These are phyloP conservation scores for Asobara japonica DNA, from an alignment of 1,140 invertebrate genomes.

Conservation along the genomic window DNA sequence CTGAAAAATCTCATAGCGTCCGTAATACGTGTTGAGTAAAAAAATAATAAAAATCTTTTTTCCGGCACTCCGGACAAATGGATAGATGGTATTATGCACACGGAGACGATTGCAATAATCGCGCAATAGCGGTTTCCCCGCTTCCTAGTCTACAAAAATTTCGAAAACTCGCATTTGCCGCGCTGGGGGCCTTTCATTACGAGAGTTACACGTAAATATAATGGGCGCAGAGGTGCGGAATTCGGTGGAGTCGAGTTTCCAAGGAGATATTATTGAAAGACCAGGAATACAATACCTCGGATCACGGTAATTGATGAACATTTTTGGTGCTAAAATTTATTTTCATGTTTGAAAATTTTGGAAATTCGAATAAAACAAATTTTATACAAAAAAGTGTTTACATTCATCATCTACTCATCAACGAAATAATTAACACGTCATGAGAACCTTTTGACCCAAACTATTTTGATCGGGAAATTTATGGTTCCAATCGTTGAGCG, in stretches of 20 bases:
- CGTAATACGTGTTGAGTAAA: neutral
- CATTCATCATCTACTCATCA: too few species aligned
- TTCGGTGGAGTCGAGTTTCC: slow-evolving; percentile 22
- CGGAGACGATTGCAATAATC: slow-evolving; percentile 31
- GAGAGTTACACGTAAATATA: slow-evolving; percentile 31
- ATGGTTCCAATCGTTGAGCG: too few species aligned
- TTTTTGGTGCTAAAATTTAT: too few species aligned
- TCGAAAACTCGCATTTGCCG: slow-evolving; percentile 18
- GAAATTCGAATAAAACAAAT: too few species aligned
- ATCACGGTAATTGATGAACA: too few species aligned
- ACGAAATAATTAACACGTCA: too few species aligned
- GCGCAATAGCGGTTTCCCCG: slow-evolving; percentile 20
- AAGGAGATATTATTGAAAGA: too few species aligned
- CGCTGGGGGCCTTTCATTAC: slow-evolving; percentile 31
- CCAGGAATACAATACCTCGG: too few species aligned
- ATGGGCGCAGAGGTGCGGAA: neutral
- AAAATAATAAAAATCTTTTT: slow-evolving; percentile 4
- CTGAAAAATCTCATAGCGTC: neutral
- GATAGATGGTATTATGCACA: slow-evolving; percentile 7
- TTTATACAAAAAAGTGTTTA: too few species aligned
- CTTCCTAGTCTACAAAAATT: slow-evolving; percentile 15
- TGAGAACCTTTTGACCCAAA: too few species aligned
- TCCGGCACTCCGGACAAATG: neutral
- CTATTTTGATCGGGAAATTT: too few species aligned
- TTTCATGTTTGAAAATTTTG: too few species aligned